Evolutionary conservation across 2,888 invertebrate species (phyloP), one percentile per base, ranked within the genome.

Genomic region (Bombylius discolor): DNA sequence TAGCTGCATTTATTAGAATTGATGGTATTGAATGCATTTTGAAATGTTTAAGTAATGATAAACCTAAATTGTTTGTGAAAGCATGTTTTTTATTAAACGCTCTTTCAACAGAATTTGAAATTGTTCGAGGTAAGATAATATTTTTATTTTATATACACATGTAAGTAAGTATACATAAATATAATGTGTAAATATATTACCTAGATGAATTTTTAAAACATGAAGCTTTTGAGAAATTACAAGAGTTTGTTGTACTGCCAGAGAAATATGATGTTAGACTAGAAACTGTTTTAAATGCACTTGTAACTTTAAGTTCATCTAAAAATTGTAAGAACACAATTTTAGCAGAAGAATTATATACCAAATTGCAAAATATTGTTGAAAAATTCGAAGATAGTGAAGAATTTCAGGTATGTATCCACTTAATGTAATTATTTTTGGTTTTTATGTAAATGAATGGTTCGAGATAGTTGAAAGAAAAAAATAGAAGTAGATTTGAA

Each of bases 1-100:
- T 83, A 58, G 72, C 75, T 4, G 78, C 79, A 62, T 81, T 92
- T 68, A 69, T 81, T 6, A 70, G 79, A 9, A 74, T 78, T 50
- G 83, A 83, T 62, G 91, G 90, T 0, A 82, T 85, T 60, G 79
- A 79, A 5, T 74, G 79, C 9, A 71, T 91, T 9, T 69, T 82
- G 53, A 74, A 78, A 53, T 78, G 83, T 5, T 75, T 90, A 65
- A 77, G 76, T 23, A 68, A 76, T 0, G 76, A 82, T 48, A 76
- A 79, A 50, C 79, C 64, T 9, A 65, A 82, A 61, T 75, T 86
- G 4, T 77, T 81, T 63, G 81, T 82, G 4, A 91, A 89, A 72
- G 79, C 85, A 0, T 81, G 85, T 11, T 90, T 91, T 72, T 74
- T 92, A 53, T 70, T 89, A 49, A 73, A 78, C 1, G 75, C 82